Evolutionary conservation across 1,140 invertebrate genomes (phyloP).

Genomic region (Hetaerina americana): DNA sequence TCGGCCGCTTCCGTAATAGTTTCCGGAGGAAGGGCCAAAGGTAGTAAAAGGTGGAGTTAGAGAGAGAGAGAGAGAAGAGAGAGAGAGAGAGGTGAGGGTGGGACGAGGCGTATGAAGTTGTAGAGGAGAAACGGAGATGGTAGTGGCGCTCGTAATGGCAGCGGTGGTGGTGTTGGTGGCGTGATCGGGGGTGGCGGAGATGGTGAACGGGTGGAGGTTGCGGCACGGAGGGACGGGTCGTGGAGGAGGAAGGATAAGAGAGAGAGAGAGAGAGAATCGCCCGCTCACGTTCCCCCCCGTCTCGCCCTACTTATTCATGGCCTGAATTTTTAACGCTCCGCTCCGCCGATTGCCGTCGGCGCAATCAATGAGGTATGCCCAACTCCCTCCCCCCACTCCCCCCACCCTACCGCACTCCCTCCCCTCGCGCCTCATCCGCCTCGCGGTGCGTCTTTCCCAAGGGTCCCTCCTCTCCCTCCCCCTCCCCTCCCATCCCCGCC

Average conservation of each 20-base stretch:
- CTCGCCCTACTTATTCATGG: neutral
- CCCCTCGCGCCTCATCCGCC: neutral
- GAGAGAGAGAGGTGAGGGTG: too few species aligned
- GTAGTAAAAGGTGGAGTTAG: too few species aligned
- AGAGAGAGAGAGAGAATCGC: neutral
- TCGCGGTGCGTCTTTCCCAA: neutral
- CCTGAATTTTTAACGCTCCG: neutral
- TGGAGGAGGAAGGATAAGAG: too few species aligned
- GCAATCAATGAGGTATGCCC: neutral
- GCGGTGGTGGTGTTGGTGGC: neutral
- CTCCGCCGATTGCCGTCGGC: neutral
- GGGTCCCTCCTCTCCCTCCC: too few species aligned
- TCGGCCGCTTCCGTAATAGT: too few species aligned
- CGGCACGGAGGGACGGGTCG: neutral
- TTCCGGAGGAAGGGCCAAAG: too few species aligned
- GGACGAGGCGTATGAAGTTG: too few species aligned
- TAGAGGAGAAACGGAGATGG: too few species aligned
- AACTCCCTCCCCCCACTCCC: neutral
- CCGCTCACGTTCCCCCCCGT: neutral
- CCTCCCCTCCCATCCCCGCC: too few species aligned
- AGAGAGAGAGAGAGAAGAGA: too few species aligned
- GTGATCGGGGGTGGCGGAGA: neutral
- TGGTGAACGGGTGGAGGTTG: neutral
- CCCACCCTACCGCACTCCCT: neutral
- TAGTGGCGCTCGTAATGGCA: too few species aligned